phyloP scores from a whole-genome alignment of 2,113 vertebrate species.

The Ameiurus melas region DNA sequence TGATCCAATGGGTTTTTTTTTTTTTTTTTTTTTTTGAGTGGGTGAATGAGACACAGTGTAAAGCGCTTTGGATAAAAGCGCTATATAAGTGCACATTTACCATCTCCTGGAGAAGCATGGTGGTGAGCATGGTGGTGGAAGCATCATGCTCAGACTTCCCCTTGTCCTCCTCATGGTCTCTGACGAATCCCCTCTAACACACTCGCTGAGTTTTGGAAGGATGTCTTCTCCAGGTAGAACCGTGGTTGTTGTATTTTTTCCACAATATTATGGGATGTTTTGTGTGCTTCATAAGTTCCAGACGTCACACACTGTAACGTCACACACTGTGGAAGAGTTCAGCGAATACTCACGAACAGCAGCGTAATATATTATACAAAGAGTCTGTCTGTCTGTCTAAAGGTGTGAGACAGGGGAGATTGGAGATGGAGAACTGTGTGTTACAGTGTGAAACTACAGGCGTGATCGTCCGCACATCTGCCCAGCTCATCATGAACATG shows the following conservation, averaged over 20 bases:
- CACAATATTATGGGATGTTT: not conserved
- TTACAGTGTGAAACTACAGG: constrained; percentile 93
- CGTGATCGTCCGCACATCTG: constrained; percentile 83
- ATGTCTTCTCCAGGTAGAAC: not conserved
- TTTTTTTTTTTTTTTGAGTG: no score
- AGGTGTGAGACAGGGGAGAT: constrained; percentile 86
- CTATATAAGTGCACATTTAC: no score
- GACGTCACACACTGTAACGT: not conserved
- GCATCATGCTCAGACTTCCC: no score
- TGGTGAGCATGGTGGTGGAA: no score
- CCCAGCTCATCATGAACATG: constrained; percentile 86
- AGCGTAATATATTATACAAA: not conserved
- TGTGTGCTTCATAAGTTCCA: not conserved
- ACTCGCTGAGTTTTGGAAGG: not conserved
- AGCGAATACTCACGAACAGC: not conserved
- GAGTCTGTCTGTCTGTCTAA: constrained; percentile 62
- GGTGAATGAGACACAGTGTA: no score
- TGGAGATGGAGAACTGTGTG: constrained; percentile 90
- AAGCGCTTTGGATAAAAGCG: no score
- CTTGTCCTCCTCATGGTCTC: no score
- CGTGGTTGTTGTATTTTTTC: not conserved
- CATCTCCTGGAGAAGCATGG: no score
- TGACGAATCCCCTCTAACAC: no score
- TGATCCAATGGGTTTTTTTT: no score
- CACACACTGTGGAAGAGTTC: not conserved